These are phyloP conservation scores for Hemiprocne comata DNA, from an alignment of 2,113 vertebrate genomes.

Conservation along the genomic window DNA sequence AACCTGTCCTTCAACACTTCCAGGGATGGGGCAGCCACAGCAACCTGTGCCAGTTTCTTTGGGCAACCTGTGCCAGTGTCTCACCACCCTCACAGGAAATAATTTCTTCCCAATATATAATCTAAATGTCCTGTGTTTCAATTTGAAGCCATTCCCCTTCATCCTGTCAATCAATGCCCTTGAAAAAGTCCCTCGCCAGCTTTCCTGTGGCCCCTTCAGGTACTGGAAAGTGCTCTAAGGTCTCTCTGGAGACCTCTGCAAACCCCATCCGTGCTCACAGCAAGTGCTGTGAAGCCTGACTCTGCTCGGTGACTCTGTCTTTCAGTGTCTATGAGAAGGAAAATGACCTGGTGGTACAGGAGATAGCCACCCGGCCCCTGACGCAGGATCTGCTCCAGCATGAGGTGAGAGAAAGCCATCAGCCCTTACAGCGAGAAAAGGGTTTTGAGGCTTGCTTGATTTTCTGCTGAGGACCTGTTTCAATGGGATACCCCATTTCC, in stretches of 20 bases:
- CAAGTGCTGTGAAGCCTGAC: fast-evolving
- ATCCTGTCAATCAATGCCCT: no score
- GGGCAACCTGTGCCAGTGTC: no score
- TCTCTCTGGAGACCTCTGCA: background rate
- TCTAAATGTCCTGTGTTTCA: no score
- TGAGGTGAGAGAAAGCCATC: slow-evolving; percentile 69
- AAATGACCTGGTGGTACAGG: slow-evolving; percentile 85
- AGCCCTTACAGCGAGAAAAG: fast-evolving
- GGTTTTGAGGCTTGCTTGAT: background rate
- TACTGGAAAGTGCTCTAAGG: no score
- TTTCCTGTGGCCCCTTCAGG: no score
- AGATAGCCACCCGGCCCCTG: slow-evolving; percentile 86
- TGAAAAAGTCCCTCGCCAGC: no score
- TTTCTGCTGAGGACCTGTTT: background rate
- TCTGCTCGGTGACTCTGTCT: background rate
- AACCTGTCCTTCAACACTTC: no score
- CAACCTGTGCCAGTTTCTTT: no score
- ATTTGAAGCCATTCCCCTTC: no score
- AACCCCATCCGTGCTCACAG: fast-evolving
- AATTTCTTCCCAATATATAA: no score
- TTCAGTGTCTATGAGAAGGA: slow-evolving; percentile 84
- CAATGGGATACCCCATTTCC: background rate
- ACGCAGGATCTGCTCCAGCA: slow-evolving; percentile 87
- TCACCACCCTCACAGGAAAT: no score
- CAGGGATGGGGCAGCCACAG: no score